A percentile compares a stretch with the other conserved stretches of the same genome.
Conservation (phyloP, 2,888 invertebrate species). For the Abscondita cerata region DNA sequence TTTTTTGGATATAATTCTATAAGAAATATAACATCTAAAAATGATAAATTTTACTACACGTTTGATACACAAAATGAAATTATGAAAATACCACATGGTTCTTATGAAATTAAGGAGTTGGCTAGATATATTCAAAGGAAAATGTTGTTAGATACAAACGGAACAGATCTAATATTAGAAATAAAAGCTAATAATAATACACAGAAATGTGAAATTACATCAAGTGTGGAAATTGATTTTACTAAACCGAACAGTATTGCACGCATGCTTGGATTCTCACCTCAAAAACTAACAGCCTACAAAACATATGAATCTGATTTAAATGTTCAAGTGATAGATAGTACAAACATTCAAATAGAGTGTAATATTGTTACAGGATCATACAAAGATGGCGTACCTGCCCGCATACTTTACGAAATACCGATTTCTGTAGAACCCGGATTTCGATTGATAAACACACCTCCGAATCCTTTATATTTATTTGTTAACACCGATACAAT, state of each 20-base stretch:
- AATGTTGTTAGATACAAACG: not conserved
- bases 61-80: slow-evolving; percentile 6
- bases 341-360: slow-evolving; percentile 43
- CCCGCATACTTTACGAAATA: slow-evolving; percentile 50
- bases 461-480: slow-evolving; percentile 47
- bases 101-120: slow-evolving; percentile 49
- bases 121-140: slow-evolving; percentile 35
- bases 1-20: slow-evolving; percentile 48
- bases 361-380: slow-evolving; percentile 46
- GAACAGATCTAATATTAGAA: slow-evolving; percentile 5
- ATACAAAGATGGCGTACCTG: slow-evolving; percentile 41
- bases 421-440: slow-evolving; percentile 47
- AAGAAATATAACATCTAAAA: slow-evolving; percentile 48
- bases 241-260: slow-evolving; percentile 38
- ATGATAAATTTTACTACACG: slow-evolving; percentile 47
- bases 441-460: slow-evolving; percentile 51
- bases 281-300: slow-evolving; percentile 26
- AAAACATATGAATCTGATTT: slow-evolving; percentile 43
- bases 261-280: slow-evolving; percentile 42
- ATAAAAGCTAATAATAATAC: slow-evolving; percentile 46
- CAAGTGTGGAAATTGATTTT: slow-evolving; percentile 28
- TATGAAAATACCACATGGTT: slow-evolving; percentile 44
- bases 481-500: slow-evolving; percentile 43
- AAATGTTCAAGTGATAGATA: slow-evolving; percentile 46
- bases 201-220: slow-evolving; percentile 38